Evolutionary conservation across 2,888 invertebrate genomes (phyloP), one percentile per base, ranked within the genome.

Genomic region (Himalopsyche japonica): DNA sequence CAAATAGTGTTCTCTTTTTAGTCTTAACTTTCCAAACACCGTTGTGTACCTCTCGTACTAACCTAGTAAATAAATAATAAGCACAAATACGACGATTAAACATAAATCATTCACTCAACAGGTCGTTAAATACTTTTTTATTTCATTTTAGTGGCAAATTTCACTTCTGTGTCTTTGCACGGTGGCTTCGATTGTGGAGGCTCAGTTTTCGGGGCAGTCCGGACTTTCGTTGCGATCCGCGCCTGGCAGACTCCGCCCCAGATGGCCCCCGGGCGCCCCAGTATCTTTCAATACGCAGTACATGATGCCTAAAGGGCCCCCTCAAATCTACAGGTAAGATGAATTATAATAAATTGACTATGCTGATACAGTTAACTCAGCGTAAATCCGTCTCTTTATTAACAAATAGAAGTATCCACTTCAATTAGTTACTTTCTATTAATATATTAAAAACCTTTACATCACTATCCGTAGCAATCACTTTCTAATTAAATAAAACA

Each of bases 181-280:
- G 6, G 12, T 82, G 49, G 82, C 47, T 20, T 34, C 49, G 18
- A 70, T 70, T 15, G 70, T 6, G 12, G 27, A 70, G 27, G 27
- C 27, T 2, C 70, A 70, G 27, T 70, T 70, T 70, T 15, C 70
- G 12, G 70, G 70, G 15, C 70, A 70, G 12, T 27, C 70, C 27
- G 70, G 37, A 18, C 34, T 37, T 12, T 77, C 20, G 89, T 89
- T 85, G 88, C 90, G 27, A 89, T 88, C 4, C 88, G 88, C 0
- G 89, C 89, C 0, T 91, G 91, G 92, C 91, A 90, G 89, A 90
- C 90, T 7, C 90, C 91, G 1, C 87, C 89, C 0, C 89, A 89
- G 0, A 85, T 89, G 43, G 90, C 90, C 0, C 49, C 83, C 87
- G 1, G 79, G 88, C 76, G 85, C 89, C 0, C 85, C 89, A 0